Evolutionary conservation across 2,888 invertebrate genomes (phyloP), one percentile per base, ranked within the genome.

Genomic region (Phytoseiulus persimilis): DNA sequence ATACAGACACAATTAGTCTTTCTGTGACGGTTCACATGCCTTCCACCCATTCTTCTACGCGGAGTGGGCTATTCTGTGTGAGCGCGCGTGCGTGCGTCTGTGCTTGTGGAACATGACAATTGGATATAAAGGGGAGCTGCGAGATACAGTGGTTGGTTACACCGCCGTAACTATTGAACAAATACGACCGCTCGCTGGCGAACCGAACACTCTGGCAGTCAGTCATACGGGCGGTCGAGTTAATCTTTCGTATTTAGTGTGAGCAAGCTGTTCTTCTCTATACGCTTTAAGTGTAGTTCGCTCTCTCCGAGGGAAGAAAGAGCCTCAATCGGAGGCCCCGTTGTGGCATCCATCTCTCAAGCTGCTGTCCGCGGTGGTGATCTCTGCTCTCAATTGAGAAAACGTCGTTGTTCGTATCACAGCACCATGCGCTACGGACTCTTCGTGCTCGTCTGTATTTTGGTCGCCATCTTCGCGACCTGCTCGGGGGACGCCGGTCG

Each of bases 331-430:
- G 65, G 65, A 65, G 65, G 65, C 65, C 65, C 65, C 65, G 18
- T 65, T 65, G 65, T 65, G 65, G 65, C 65, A 65, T 65, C 65
- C 65, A 65, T 65, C 65, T 65, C 65, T 65, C 65, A 65, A 14
- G 65, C 65, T 65, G 65, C 65, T 65, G 65, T 65, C 65, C 65
- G 65, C 65, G 65, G 9, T 65, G 65, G 65, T 18, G 65, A 65
- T 65, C 65, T 65, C 65, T 65, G 65, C 65, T 65, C 65, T 65
- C 65, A 65, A 65, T 65, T 65, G 65, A 65, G 65, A 65, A 65
- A 65, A 65, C 65, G 65, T 65, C 65, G 65, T 65, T 28, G 65
- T 65, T 65, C 65, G 65, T 65, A 65, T 18, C 65, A 28, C 65
- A 65, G 65, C 65, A 65, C 65, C 65, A 65, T 65, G 65, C 65